phyloP scores from a whole-genome alignment of 2,113 vertebrate species.

The Sturnus vulgaris region DNA sequence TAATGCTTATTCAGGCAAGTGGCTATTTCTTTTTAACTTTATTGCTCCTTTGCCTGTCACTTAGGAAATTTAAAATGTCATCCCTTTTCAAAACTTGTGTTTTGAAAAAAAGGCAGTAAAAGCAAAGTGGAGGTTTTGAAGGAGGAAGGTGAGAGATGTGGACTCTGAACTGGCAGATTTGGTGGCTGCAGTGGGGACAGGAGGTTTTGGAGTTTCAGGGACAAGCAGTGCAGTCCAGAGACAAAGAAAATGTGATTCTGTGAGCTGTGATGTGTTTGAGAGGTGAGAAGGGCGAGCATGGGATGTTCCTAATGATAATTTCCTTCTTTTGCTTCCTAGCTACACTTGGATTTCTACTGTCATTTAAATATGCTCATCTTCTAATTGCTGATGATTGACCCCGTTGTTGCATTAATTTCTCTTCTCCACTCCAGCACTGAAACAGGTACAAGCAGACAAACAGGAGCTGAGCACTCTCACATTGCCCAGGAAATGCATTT shows the following conservation, averaged over 20 bases:
- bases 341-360: background rate
- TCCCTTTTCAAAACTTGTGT: background rate
- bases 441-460: background rate
- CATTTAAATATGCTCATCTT: background rate
- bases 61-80: background rate
- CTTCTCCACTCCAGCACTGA: background rate
- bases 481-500: background rate
- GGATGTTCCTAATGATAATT: background rate
- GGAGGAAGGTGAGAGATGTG: background rate
- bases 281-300: background rate
- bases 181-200: background rate
- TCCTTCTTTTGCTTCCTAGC: background rate
- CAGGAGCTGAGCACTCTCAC: background rate
- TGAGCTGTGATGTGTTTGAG: background rate
- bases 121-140: background rate
- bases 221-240: background rate
- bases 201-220: background rate
- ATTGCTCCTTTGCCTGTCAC: background rate
- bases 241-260: background rate
- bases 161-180: background rate
- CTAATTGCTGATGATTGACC: conserved; percentile 53
- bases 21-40: background rate
- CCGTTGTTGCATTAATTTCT: background rate
- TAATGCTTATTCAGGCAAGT: background rate
- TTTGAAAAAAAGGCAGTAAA: background rate